Percentiles rank a stretch among this genome's conserved stretches.
Conservation (phyloP, 2,113 vertebrate species). For the Numenius arquata region DNA sequence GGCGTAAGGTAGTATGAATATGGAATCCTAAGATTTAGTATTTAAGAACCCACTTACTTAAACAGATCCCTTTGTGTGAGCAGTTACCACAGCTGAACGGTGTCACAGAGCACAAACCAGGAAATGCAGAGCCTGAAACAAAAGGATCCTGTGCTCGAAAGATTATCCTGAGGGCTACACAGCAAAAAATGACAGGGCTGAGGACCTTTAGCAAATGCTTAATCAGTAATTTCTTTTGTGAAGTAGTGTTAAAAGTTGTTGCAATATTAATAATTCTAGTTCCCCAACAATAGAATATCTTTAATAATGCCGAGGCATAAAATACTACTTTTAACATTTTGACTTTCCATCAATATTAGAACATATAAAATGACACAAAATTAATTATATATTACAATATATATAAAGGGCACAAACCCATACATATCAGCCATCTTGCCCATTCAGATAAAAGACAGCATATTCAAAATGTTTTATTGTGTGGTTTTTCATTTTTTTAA, state of each 20-base stretch:
- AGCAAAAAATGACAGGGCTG: not conserved
- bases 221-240: not conserved
- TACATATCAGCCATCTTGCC: not conserved
- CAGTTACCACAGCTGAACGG: not conserved
- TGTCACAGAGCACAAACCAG: not conserved
- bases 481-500: not conserved
- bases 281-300: not conserved
- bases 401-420: not conserved
- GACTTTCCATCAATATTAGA: not conserved
- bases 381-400: not conserved
- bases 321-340: slow-evolving; percentile 5
- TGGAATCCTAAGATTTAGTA: not conserved
- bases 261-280: not conserved
- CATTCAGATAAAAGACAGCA: not conserved
- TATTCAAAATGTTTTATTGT: not conserved
- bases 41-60: not conserved
- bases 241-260: not conserved
- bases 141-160: not conserved
- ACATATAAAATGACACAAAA: not conserved
- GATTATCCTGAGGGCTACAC: not conserved
- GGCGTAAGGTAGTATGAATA: not conserved
- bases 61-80: not conserved
- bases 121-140: not conserved
- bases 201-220: not conserved
- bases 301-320: not conserved